Base-by-base conservation (phyloP, 2,797 vertebrate genomes). In the Malurus leucopterus region DNA sequence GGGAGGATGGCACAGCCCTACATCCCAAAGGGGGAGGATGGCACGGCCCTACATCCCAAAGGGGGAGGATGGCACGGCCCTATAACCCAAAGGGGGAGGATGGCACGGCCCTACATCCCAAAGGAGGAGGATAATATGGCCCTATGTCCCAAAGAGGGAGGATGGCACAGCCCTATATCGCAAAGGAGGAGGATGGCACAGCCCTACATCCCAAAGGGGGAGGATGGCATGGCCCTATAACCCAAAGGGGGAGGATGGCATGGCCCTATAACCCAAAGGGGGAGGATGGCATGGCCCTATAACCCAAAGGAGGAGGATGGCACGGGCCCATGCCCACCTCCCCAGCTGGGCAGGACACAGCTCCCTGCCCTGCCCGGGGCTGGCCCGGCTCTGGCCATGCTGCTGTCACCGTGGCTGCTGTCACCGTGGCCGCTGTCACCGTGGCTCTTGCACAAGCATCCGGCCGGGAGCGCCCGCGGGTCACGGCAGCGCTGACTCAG, bases 391-490 rank as follows among this genome's bases (percentile, higher is more conserved):
- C 36, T 36, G 36, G 36, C 36, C 36, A 70, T 16, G 36, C 46
- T 61, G 89, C 75, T 87, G 89, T 88, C 46, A 9, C 93, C 41
- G 11, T 36, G 11, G 36, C 46, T 58, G 89, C 75, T 87, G 89
- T 88, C 46, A 9, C 74, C 36, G 10, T 16, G 46, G 89, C 46
- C 58, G 88, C 75, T 87, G 89, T 88, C 46, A 10, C 74, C 36
- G 11, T 16, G 46, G 36, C 80, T 94, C 95, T 96, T 95, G 95
- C 79, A 78, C 94, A 95, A 96, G 14, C 11, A 4, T 13, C 27
- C 16, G 13, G 7, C 43, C n/a, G 23, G 63, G 18, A 65, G 44
- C 7, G 32, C 63, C 44, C 19, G 16, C 7, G 1, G 86, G 74
- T 75, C 88, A 82, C 1, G 20, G 47, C 1, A 22, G 47, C 29